phyloP scores from a whole-genome alignment of 2,113 vertebrate genomes.

The Nesogale talazaci region DNA sequence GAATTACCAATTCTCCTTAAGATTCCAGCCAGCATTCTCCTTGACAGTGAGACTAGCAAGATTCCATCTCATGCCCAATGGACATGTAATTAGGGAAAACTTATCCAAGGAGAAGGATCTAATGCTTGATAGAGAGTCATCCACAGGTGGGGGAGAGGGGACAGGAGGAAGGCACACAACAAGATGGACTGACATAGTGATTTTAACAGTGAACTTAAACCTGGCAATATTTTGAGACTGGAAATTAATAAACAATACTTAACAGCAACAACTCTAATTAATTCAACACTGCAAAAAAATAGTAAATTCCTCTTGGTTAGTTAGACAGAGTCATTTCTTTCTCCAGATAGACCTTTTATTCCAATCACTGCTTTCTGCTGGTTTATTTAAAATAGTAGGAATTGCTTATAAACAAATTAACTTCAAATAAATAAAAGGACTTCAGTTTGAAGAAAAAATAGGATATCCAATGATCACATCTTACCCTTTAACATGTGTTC shows the following conservation, averaged over 20 bases:
- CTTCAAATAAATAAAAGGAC: conserved; percentile 16
- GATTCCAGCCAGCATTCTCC: no score
- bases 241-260: neutral
- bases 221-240: neutral
- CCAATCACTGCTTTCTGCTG: neutral
- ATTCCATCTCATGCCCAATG: no score
- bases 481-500: neutral
- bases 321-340: conserved; percentile 26
- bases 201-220: neutral
- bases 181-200: no score
- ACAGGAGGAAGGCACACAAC: no score
- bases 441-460: neutral
- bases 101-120: no score
- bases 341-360: neutral
- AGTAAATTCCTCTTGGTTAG: conserved; percentile 22
- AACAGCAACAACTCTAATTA: neutral
- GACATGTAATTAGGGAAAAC: no score
- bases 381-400: conserved; percentile 29
- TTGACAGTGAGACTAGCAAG: no score
- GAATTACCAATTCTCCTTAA: neutral
- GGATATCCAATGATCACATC: neutral
- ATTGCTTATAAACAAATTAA: neutral
- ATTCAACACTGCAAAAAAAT: neutral
- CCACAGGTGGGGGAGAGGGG: no score
- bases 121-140: no score